phyloP scores from a whole-genome alignment of 2,797 vertebrate species.

The Alcedo quadribrachys region DNA sequence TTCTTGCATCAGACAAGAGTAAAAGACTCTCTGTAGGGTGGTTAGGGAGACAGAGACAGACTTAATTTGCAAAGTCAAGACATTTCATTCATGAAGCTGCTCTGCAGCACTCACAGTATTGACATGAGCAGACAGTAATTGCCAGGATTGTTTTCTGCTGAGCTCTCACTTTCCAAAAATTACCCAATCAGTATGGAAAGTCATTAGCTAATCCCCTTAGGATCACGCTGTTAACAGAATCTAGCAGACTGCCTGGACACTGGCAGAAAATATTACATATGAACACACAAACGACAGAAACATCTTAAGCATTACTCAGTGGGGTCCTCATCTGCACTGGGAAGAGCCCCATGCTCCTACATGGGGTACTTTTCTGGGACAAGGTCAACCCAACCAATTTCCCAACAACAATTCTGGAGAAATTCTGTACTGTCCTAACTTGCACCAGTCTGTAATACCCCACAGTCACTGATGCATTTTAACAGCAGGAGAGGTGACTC shows the following conservation, averaged over 20 bases:
- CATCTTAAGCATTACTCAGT: background rate
- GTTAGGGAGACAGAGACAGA: background rate
- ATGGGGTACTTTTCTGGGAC: background rate
- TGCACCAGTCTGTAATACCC: background rate
- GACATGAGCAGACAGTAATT: slow-evolving; percentile 57
- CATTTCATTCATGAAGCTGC: slow-evolving; percentile 33
- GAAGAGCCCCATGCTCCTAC: background rate
- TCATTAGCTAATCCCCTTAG: slow-evolving; percentile 62
- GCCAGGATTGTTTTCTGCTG: slow-evolving; percentile 65
- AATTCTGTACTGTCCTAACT: background rate
- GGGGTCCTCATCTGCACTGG: background rate
- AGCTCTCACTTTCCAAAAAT: slow-evolving; percentile 61
- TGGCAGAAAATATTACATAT: background rate
- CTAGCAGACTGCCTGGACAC: slow-evolving; percentile 34
- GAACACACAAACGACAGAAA: background rate
- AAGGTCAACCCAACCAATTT: background rate
- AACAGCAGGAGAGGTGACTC: background rate
- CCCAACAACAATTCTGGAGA: background rate
- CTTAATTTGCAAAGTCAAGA: slow-evolving; percentile 38
- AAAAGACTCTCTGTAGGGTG: background rate
- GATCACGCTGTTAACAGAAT: slow-evolving; percentile 28
- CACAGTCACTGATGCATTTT: background rate
- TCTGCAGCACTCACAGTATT: slow-evolving; percentile 30
- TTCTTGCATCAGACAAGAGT: background rate
- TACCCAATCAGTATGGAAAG: slow-evolving; percentile 61